Evolutionary conservation across 2,113 vertebrate species (phyloP), one percentile per base, ranked within the genome.

Genomic region (Myxocyprinus asiaticus): DNA sequence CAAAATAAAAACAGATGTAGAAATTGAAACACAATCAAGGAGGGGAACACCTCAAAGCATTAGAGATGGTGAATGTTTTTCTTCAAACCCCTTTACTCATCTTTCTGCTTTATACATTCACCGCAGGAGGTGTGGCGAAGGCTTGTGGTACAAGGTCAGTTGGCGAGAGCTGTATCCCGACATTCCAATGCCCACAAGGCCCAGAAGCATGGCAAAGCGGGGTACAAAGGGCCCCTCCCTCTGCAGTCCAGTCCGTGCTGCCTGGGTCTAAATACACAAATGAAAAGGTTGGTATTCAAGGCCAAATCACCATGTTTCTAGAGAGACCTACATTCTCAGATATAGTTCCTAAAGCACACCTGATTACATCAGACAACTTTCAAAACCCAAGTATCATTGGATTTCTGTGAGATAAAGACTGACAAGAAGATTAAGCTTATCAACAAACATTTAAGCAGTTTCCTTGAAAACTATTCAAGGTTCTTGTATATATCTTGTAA

Each of bases 151-250:
- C 22, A 93, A 92, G 0, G 92, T 92, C 44, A 96, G 92, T 72
- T 93, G 94, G 51, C 89, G 92, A 0, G 91, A 91, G 86, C 95
- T 94, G 88, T 96, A 96, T 71, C 93, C 90, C 0, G 94, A 95
- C 83, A 94, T 84, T 77, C 92, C 85, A 17, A 94, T 84, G 10
- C 94, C 95, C 78, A 91, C 88, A 42, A 95, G 48, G 0, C 94
- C 95, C 82, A 97, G 86, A 50, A 95, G 82, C 85, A 94, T 0
- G 0, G 95, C 94, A 0, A 93, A 51, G 42, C 90, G 77, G 0
- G 91, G 87, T 84, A 93, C 92, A 14, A 84, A 51, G 0, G 84
- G 85, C n/a, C 91, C 90, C 3, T 91, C 91, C 0, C 75, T 89
- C 80, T 87, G 89, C 69, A 89, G 4, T 3, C 93, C 58, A 53